Conservation (phyloP, 1,140 invertebrate species). For the Cotesia chilonis region DNA sequence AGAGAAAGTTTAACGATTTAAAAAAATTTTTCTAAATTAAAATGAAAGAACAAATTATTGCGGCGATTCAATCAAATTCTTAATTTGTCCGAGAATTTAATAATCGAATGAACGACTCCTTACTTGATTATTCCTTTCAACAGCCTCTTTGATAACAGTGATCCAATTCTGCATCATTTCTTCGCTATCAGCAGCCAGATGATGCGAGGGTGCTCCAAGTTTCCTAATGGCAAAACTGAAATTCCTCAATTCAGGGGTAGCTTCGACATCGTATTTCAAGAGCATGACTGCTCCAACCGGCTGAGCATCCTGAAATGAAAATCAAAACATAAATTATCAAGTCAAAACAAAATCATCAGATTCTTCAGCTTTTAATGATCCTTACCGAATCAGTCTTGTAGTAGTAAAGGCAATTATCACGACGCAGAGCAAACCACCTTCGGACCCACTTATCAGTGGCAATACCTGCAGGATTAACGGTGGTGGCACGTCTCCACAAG, state of each 20-base stretch:
- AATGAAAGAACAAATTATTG: no score
- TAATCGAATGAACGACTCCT: neutral
- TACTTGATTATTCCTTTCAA: constrained; percentile 73
- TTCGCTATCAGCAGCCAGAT: constrained; percentile 82
- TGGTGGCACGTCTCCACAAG: constrained; percentile 75
- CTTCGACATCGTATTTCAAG: constrained; percentile 79
- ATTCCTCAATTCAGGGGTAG: constrained; percentile 70
- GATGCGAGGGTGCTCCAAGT: constrained; percentile 78
- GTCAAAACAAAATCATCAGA: neutral
- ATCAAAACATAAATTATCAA: constrained; percentile 29
- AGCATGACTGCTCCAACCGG: constrained; percentile 90
- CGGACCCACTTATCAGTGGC: constrained; percentile 81
- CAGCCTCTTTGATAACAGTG: constrained; percentile 76
- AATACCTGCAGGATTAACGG: constrained; percentile 60
- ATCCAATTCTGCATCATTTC: constrained; percentile 80
- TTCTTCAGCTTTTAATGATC: neutral
- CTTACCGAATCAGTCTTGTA: constrained; percentile 89
- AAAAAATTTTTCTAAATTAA: no score
- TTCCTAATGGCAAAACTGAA: constrained; percentile 79
- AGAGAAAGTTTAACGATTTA: no score
- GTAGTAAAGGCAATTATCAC: constrained; percentile 94
- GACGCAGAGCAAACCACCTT: constrained; percentile 89
- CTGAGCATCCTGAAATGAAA: constrained; percentile 75
- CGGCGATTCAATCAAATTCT: no score
- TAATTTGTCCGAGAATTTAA: no score